These are phyloP conservation scores for Catharus minimus DNA, from an alignment of 2,113 vertebrate genomes.

Conservation along the genomic window DNA sequence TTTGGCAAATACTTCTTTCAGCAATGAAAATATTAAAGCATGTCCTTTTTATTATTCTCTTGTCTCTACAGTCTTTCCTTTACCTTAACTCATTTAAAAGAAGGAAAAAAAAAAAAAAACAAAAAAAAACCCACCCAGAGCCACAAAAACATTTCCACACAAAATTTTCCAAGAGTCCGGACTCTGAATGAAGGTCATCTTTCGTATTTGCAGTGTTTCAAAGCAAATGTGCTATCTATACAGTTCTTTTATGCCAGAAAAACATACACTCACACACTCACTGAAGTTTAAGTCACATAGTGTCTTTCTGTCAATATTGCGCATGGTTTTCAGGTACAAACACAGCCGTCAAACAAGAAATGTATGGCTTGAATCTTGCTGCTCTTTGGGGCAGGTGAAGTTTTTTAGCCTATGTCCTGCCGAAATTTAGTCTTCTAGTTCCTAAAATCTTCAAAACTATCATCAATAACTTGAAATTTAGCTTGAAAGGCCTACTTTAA, in stretches of 20 bases:
- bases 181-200: not conserved
- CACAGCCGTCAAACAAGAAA: not conserved
- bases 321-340: not conserved
- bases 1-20: constrained; percentile 1
- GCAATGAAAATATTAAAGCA: not conserved
- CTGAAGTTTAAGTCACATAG: not conserved
- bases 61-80: not conserved
- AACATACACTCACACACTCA: not conserved
- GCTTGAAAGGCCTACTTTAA: not conserved
- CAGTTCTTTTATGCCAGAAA: not conserved
- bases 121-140: not conserved
- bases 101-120: not conserved
- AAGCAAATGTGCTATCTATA: not conserved
- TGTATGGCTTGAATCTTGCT: not conserved
- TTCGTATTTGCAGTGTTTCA: not conserved
- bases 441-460: not conserved
- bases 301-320: rapidly evolving
- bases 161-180: not conserved
- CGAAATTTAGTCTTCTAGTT: not conserved
- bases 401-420: not conserved
- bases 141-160: not conserved
- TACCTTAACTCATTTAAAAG: not conserved
- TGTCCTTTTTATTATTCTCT: not conserved
- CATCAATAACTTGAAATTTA: not conserved
- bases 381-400: not conserved